Evolutionary conservation across 2,113 vertebrate species (phyloP).

Genomic region (Amazona vittata): DNA sequence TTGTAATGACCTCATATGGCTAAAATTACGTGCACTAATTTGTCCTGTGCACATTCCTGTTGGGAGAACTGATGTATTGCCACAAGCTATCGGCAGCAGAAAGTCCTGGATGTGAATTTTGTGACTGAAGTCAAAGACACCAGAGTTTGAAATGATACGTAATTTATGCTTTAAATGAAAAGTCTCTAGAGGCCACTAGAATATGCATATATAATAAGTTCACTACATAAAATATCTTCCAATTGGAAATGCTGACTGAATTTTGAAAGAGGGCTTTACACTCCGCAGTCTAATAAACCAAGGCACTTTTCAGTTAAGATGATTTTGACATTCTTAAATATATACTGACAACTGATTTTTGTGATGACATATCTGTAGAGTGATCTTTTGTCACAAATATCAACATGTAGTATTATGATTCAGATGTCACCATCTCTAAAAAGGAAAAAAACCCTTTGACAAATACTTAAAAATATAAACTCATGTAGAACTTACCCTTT

Average conservation of each 20-base stretch:
- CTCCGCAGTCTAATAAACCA: neutral
- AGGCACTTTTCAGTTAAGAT: neutral
- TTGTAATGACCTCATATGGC: slow-evolving; percentile 17
- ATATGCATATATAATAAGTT: neutral
- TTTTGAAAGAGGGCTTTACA: neutral
- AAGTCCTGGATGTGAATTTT: neutral
- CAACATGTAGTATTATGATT: neutral
- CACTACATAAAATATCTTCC: neutral
- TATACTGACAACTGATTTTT: neutral
- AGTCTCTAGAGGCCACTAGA: neutral
- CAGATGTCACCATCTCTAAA: neutral
- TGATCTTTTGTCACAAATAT: neutral
- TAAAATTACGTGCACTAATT: neutral
- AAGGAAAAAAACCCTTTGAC: neutral
- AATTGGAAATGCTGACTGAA: neutral
- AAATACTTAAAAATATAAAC: neutral
- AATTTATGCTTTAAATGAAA: slow-evolving; percentile 31
- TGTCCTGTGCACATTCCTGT: slow-evolving; percentile 4
- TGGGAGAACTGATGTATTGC: neutral
- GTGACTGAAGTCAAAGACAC: neutral
- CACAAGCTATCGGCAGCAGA: neutral
- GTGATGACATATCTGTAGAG: neutral
- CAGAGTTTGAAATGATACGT: neutral
- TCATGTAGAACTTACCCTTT: neutral
- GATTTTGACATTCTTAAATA: neutral